phyloP scores from a whole-genome alignment of 2,797 vertebrate species.

The Apogon hyalosoma region DNA sequence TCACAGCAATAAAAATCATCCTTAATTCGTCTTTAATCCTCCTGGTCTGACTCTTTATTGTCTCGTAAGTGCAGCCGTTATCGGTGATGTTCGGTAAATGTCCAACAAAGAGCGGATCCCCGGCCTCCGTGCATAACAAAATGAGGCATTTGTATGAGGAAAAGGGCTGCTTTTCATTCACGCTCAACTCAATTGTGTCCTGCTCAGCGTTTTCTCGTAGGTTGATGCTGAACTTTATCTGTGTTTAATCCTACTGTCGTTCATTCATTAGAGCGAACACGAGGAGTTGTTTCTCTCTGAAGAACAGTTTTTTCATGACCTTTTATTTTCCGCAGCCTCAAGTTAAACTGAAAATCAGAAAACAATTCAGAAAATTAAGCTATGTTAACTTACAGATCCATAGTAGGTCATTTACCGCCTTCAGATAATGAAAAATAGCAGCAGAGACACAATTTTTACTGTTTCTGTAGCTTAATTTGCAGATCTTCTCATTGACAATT shows the following conservation, averaged over 20 bases:
- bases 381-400: no score
- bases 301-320: no score
- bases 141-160: conserved; percentile 52
- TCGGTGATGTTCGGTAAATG: conserved; percentile 66
- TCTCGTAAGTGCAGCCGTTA: conserved; percentile 72
- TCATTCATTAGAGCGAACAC: conserved; percentile 31
- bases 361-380: no score
- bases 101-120: conserved; percentile 58
- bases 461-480: conserved; percentile 6
- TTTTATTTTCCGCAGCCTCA: no score
- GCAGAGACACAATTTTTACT: no score
- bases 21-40: conserved; percentile 72
- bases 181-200: conserved; percentile 24
- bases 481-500: conserved; percentile 37
- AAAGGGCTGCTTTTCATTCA: no score
- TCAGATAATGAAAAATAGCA: no score
- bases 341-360: no score
- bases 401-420: no score
- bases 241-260: conserved; percentile 26
- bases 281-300: conserved; percentile 13
- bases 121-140: conserved; percentile 50
- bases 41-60: conserved; percentile 60
- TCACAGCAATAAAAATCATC: conserved; percentile 62
- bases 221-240: conserved; percentile 26
- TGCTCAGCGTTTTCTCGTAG: conserved; percentile 20